A percentile compares a stretch with the other conserved stretches of the same genome.
These are phyloP conservation scores for Hafferia zeledoni DNA, from an alignment of 2,797 vertebrate species.

Conservation along the genomic window DNA sequence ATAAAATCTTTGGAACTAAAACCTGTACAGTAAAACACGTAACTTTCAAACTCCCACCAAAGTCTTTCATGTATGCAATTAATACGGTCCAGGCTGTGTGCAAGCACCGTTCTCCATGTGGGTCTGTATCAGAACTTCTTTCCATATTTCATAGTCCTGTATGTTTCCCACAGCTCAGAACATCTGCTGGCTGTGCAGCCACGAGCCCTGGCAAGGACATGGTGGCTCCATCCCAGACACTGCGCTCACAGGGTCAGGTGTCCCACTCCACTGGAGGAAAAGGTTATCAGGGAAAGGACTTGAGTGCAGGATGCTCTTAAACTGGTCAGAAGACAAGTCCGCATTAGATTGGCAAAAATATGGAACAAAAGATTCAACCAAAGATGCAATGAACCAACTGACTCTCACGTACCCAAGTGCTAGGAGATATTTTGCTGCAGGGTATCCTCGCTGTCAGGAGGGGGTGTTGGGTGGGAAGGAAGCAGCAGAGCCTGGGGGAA, in stretches of 20 bases:
- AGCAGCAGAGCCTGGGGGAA: neutral
- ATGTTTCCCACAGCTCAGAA: neutral
- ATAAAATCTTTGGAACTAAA: too few relatives aligned
- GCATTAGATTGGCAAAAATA: neutral
- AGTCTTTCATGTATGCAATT: too few relatives aligned
- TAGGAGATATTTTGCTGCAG: neutral
- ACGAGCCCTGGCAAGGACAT: neutral
- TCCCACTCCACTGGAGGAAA: fast-evolving
- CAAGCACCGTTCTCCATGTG: too few relatives aligned
- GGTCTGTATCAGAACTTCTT: too few relatives aligned
- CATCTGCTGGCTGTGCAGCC: neutral
- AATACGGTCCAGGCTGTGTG: too few relatives aligned
- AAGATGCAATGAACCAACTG: neutral
- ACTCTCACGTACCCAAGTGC: neutral
- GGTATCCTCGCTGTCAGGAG: neutral
- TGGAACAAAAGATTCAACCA: neutral
- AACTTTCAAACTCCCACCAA: too few relatives aligned
- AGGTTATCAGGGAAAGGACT: neutral
- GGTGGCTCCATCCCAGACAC: neutral
- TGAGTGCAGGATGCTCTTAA: fast-evolving
- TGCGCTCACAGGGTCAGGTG: neutral
- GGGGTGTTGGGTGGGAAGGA: neutral
- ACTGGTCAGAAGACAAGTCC: neutral
- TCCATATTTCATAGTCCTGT: too few relatives aligned
- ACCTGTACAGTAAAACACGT: too few relatives aligned